Evolutionary conservation across 2,888 invertebrate species (phyloP).

Genomic region (Sinopyrophorus schimmeli): DNA sequence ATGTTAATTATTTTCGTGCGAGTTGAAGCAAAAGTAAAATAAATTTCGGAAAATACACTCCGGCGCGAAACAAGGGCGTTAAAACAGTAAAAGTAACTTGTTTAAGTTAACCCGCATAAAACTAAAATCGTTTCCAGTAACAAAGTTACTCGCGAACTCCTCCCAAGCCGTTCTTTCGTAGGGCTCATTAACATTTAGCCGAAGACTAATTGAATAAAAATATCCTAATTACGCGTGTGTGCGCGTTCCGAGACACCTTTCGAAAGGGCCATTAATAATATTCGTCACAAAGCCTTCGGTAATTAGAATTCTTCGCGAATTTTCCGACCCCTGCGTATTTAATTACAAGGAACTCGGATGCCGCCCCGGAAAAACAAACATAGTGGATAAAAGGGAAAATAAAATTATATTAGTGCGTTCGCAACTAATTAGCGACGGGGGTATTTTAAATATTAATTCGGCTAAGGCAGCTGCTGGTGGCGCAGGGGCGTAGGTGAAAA

Average conservation of each 20-base stretch:
- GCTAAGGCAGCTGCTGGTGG: constrained; percentile 38
- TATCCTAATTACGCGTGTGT: constrained; percentile 29
- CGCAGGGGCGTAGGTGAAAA: constrained; percentile 41
- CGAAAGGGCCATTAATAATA: constrained; percentile 26
- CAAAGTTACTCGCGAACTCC: constrained; percentile 22
- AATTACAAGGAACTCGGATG: constrained; percentile 19
- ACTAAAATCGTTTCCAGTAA: constrained; percentile 22
- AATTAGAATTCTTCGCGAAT: constrained; percentile 19
- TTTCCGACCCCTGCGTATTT: constrained; percentile 9
- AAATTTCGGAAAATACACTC: too few species aligned
- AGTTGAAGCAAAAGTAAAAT: too few species aligned
- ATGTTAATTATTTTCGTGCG: too few species aligned
- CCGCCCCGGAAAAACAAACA: constrained; percentile 24
- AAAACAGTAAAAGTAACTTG: constrained; percentile 22
- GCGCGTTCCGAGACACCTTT: too few species aligned
- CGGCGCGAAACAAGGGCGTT: too few species aligned
- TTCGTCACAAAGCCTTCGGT: constrained; percentile 27
- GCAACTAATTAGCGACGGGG: constrained; percentile 29
- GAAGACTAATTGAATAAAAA: constrained; percentile 28
- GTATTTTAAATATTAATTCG: constrained; percentile 43
- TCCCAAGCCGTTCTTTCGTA: constrained; percentile 20
- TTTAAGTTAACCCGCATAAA: constrained; percentile 24
- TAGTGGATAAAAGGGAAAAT: constrained; percentile 26
- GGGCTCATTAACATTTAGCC: constrained; percentile 28
- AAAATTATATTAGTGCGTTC: constrained; percentile 26